A percentile compares a stretch with the other conserved stretches of the same genome.
Evolutionary conservation across 2,113 vertebrate species (phyloP).

Genomic region (Trogon melanurus): DNA sequence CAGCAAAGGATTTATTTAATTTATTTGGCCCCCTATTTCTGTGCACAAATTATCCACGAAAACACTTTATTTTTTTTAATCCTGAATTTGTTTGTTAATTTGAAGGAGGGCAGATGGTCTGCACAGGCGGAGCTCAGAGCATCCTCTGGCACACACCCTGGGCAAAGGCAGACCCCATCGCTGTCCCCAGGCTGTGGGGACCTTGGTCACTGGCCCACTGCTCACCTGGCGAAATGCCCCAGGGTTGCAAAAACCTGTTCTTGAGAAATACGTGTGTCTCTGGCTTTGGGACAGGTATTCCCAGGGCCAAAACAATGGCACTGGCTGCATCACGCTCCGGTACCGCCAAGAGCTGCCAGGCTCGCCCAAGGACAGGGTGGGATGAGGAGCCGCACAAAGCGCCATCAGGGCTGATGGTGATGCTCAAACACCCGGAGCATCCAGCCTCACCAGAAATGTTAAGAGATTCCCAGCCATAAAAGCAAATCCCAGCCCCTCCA

Average conservation of each 20-base stretch:
- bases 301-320: fast-evolving
- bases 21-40: neutral
- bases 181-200: fast-evolving
- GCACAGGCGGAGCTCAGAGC: neutral
- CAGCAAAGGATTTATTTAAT: neutral
- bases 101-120: neutral
- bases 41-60: neutral
- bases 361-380: neutral
- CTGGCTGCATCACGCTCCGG: fast-evolving
- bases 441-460: neutral
- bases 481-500: neutral
- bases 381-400: neutral
- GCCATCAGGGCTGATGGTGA: neutral
- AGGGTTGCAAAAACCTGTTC: neutral
- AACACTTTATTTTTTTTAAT: neutral
- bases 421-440: neutral
- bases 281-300: neutral
- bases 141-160: neutral
- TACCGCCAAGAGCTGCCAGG: neutral
- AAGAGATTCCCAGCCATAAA: neutral
- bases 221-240: neutral
- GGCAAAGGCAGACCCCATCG: neutral
- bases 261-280: fast-evolving
- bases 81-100: neutral
- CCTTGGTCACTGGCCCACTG: fast-evolving